A percentile compares a stretch with the other conserved stretches of the same genome.
Evolutionary conservation across 2,113 vertebrate genomes (phyloP).

Genomic region (Laticauda colubrina): DNA sequence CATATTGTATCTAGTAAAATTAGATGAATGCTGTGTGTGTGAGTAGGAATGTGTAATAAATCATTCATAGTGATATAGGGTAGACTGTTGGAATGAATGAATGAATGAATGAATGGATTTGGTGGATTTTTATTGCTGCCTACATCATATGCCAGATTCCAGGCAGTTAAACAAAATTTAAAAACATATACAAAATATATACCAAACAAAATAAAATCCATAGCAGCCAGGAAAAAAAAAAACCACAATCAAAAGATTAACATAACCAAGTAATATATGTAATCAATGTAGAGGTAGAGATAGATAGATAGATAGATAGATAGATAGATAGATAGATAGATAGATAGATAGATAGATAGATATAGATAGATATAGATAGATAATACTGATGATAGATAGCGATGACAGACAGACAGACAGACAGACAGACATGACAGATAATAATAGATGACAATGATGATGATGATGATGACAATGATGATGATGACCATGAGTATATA

Average conservation of each 20-base stretch:
- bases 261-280: neutral
- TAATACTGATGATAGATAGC: no score
- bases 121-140: neutral
- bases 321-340: neutral
- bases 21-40: constrained; percentile 27
- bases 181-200: neutral
- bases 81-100: neutral
- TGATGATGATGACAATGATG: no score
- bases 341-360: neutral
- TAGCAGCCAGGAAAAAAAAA: neutral
- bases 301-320: neutral
- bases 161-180: neutral
- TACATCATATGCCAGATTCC: neutral
- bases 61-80: neutral
- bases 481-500: no score
- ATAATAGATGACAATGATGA: no score
- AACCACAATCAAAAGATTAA: neutral
- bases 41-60: constrained; percentile 24
- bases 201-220: neutral
- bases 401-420: neutral
- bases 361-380: no score
- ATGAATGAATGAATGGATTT: neutral
- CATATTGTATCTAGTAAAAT: constrained; percentile 41
- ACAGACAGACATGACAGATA: neutral
- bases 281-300: neutral